Base-by-base conservation (phyloP, 2,888 invertebrate species). In the Frankliniella fusca region DNA sequence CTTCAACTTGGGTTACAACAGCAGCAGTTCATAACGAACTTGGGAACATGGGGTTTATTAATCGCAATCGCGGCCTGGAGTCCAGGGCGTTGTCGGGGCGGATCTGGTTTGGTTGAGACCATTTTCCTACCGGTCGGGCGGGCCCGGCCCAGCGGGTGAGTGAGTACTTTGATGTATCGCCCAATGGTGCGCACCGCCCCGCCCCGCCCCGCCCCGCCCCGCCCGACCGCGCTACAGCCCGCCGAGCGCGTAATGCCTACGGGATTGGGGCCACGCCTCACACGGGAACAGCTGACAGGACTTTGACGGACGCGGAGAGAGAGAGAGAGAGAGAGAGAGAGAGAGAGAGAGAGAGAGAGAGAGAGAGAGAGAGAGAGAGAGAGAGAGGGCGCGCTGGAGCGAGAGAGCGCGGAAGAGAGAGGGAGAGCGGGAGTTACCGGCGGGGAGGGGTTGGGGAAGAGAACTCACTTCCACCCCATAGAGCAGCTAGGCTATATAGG, bases 121-220 rank as follows among this genome's bases (percentile, higher is more conserved):
- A 11, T 61, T n/a, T 61, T n/a, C 11, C 61, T 54, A 11, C 61
- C 18, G 8, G 54, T 9, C 15, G 54, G 54, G 54, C 8, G 54
- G 54, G 54, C 61, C 15, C 18, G 20, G 15, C 61, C 61, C 61
- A 20, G 61, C 61, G 61, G 5, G n/a, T n/a, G 61, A 61, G 23
- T 12, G 70, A 27, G 70, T 23, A 76, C 70, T 76, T 76, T 76
- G 70, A 76, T 76, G 70, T 76, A 76, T 76, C 70, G 70, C 27
- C 27, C 38, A 23, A 9, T 12, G 27, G 70, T 76, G 70, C 10
- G 27, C 54, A 15, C 23, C 23, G 70, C 70, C 27, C 23, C 70
- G 10, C 23, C n/a, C 23, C 20, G 70, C 70, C 70, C 23, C 70
- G 70, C 70, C 27, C 27, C 70, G 10, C 23, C n/a, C 23, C 12